These are phyloP conservation scores for Elachura formosa DNA, from an alignment of 2,113 vertebrate genomes.

Conservation along the genomic window DNA sequence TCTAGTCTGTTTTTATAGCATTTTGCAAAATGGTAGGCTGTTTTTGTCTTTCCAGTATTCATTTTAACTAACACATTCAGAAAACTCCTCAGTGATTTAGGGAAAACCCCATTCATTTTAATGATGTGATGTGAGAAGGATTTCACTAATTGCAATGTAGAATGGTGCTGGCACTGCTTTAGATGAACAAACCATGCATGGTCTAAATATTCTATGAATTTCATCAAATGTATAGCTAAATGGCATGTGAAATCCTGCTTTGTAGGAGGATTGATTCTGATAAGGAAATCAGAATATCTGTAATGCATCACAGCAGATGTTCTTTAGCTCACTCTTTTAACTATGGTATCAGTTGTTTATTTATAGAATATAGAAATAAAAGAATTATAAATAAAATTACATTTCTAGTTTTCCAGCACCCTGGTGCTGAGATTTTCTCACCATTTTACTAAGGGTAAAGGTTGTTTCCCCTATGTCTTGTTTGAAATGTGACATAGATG, in stretches of 20 bases:
- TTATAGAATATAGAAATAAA: not conserved
- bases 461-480: not conserved
- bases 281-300: not conserved
- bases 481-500: not conserved
- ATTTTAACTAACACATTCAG: not conserved
- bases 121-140: not conserved
- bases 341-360: not conserved
- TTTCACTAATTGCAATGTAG: not conserved
- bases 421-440: not conserved
- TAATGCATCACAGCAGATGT: not conserved
- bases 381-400: not conserved
- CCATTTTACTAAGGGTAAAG: not conserved
- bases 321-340: not conserved
- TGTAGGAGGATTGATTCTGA: not conserved
- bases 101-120: not conserved
- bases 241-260: not conserved
- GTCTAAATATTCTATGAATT: not conserved
- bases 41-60: not conserved
- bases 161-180: not conserved
- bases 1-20: not conserved
- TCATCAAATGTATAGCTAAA: not conserved
- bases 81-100: not conserved
- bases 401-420: not conserved
- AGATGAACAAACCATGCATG: not conserved
- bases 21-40: not conserved